A percentile compares a stretch with the other conserved stretches of the same genome.
phyloP scores from a whole-genome alignment of 1,140 invertebrate species.

The Lanistes nyassanus region DNA sequence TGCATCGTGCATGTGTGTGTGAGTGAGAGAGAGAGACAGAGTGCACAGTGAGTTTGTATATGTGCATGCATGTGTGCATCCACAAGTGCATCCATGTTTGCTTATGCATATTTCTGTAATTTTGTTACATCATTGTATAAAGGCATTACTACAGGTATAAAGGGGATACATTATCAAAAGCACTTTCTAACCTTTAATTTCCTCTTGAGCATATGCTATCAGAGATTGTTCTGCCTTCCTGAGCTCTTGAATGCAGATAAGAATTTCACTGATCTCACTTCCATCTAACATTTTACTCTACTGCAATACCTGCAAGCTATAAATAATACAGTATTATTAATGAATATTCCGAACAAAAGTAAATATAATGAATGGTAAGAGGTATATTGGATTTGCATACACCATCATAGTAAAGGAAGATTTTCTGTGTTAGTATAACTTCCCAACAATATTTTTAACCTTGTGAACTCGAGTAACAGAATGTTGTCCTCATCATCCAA shows the following conservation, averaged over 20 bases:
- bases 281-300: background rate
- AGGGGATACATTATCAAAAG: background rate
- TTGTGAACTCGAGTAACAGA: too few species aligned
- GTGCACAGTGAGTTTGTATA: slow-evolving; percentile 11
- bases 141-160: too few species aligned
- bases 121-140: too few species aligned
- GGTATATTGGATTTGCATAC: too few species aligned
- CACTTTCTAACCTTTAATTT: slow-evolving; percentile 7
- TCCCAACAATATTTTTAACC: too few species aligned
- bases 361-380: too few species aligned
- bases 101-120: slow-evolving; percentile 1
- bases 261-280: background rate
- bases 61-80: background rate
- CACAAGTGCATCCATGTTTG: too few species aligned
- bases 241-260: slow-evolving; percentile 1
- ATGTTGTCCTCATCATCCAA: too few species aligned
- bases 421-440: too few species aligned
- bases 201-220: slow-evolving; percentile 1
- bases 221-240: slow-evolving; percentile 4
- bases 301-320: background rate
- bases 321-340: background rate
- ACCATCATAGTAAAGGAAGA: too few species aligned
- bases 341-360: too few species aligned
- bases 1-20: too few species aligned
- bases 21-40: slow-evolving; percentile 20